phyloP scores from a whole-genome alignment of 2,797 vertebrate species.

The Sphenodon punctatus region DNA sequence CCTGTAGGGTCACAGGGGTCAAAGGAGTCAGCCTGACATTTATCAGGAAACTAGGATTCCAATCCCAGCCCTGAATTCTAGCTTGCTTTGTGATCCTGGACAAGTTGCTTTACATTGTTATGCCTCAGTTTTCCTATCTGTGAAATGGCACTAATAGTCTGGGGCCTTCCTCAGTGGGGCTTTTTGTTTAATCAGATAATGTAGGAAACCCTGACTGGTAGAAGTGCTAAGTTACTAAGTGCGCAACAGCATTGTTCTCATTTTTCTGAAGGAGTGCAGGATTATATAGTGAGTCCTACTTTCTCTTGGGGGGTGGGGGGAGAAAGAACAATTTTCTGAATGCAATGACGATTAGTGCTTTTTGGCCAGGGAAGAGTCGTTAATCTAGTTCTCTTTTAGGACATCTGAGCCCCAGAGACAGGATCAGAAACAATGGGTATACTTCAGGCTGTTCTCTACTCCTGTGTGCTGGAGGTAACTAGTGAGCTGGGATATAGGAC shows the following conservation, averaged over 20 bases:
- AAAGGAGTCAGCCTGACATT: neutral
- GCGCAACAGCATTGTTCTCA: neutral
- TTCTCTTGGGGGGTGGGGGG: neutral
- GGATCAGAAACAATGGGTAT: neutral
- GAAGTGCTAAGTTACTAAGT: neutral
- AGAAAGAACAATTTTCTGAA: neutral
- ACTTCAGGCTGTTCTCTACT: too few relatives aligned
- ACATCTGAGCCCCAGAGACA: neutral
- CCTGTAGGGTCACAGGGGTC: neutral
- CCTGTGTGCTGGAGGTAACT: too few relatives aligned
- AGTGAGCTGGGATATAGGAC: neutral
- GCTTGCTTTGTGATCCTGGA: neutral
- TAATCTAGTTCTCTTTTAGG: neutral
- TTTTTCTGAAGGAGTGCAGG: neutral
- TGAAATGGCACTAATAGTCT: neutral
- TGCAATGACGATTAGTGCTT: fast-evolving
- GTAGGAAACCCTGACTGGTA: neutral
- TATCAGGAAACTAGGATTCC: neutral
- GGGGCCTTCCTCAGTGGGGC: neutral
- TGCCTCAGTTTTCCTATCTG: neutral
- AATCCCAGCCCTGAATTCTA: neutral
- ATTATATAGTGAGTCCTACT: neutral
- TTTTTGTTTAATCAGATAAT: neutral
- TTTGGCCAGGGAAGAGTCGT: neutral
- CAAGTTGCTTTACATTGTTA: neutral